Conservation (phyloP, 2,113 vertebrate genomes). For the Protobothrops flavoviridis region DNA sequence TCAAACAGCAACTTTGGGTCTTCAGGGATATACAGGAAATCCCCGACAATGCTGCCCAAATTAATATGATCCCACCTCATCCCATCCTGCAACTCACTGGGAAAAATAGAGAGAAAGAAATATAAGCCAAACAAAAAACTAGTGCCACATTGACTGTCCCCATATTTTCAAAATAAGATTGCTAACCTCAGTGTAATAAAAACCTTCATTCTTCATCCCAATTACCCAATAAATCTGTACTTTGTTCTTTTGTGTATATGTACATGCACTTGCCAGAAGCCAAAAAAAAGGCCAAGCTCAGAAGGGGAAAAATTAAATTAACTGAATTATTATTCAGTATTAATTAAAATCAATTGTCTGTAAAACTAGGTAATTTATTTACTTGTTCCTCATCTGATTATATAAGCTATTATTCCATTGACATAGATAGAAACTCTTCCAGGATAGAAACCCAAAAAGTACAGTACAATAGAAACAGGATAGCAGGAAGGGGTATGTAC, state of each 20-base stretch:
- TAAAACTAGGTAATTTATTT: not conserved
- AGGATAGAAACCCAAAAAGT: not conserved
- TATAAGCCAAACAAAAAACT: not conserved
- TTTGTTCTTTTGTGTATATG: not conserved
- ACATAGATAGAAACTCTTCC: not conserved
- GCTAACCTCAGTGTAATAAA: not conserved
- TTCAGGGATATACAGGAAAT: no score
- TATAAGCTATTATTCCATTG: not conserved
- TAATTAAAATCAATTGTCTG: not conserved
- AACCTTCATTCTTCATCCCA: not conserved
- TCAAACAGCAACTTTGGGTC: no score
- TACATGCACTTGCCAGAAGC: not conserved
- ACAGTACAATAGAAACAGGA: not conserved
- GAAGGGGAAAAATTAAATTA: not conserved
- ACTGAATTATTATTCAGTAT: not conserved
- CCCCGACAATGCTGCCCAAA: not conserved
- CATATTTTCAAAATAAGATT: not conserved
- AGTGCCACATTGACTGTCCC: not conserved
- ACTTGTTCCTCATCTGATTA: not conserved
- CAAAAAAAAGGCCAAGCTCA: not conserved
- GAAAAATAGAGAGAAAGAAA: not conserved
- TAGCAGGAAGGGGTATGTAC: not conserved
- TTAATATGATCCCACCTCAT: not conserved
- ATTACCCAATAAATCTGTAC: not conserved
- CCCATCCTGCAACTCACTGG: not conserved